phyloP scores from a whole-genome alignment of 2,888 invertebrate genomes.

The Mongoloraphidia duomilia region DNA sequence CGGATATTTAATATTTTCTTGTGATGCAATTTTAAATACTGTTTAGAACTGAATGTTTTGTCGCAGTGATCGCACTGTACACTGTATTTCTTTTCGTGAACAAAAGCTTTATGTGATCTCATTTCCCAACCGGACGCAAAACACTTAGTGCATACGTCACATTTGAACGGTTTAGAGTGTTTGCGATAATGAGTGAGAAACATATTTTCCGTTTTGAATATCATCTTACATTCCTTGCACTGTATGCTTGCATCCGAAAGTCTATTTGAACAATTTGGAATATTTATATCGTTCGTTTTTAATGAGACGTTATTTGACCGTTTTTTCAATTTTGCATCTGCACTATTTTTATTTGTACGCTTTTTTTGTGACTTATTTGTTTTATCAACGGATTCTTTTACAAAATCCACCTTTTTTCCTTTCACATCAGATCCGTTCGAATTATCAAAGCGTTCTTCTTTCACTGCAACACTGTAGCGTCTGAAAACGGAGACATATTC shows the following conservation, averaged over 20 bases:
- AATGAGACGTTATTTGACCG: too few relatives aligned
- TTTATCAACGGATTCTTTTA: too few relatives aligned
- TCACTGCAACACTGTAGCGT: too few relatives aligned
- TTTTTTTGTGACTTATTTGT: too few relatives aligned
- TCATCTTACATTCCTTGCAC: conserved; percentile 4
- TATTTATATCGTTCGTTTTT: too few relatives aligned
- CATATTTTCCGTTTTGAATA: conserved; percentile 2
- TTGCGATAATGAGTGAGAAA: conserved; percentile 2
- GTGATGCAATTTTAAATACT: background rate
- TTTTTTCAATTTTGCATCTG: too few relatives aligned
- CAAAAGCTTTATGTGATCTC: conserved; percentile 13
- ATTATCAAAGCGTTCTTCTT: too few relatives aligned
- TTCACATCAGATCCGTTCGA: too few relatives aligned
- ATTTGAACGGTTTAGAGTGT: conserved; percentile 15
- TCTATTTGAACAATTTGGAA: too few relatives aligned
- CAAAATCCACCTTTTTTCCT: too few relatives aligned
- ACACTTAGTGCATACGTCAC: conserved; percentile 16
- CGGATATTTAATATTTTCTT: background rate
- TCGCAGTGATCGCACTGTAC: conserved; percentile 2
- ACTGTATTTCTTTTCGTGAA: background rate
- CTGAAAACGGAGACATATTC: too few relatives aligned
- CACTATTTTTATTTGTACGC: too few relatives aligned
- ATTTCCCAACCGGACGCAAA: conserved; percentile 19
- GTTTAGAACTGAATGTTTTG: conserved; percentile 1
- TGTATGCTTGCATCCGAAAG: background rate